Conservation (phyloP, 2,888 invertebrate genomes). For the Myopa testacea region DNA sequence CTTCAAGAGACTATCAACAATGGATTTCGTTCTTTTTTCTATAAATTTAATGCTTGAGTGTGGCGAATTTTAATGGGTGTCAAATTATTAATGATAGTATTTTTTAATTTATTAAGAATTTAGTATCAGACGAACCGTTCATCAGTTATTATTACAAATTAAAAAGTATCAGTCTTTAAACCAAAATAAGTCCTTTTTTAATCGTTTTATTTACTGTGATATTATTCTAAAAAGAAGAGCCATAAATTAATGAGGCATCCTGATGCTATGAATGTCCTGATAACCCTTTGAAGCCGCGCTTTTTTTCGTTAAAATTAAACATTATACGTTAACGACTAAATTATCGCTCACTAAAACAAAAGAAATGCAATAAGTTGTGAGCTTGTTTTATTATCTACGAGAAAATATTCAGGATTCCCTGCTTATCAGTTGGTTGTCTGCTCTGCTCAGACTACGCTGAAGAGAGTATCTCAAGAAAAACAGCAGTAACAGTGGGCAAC, state of each 20-base stretch:
- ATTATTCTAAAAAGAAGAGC: not conserved
- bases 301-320: not conserved
- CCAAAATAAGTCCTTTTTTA: not conserved
- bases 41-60: constrained; percentile 56
- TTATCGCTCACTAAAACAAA: constrained; percentile 19
- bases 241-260: constrained; percentile 11
- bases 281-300: constrained; percentile 24
- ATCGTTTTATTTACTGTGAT: constrained; percentile 17
- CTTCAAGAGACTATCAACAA: constrained; percentile 57
- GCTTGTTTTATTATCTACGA: not conserved
- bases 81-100: constrained; percentile 59
- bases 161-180: not conserved
- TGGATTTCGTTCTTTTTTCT: constrained; percentile 43
- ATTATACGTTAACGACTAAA: not conserved
- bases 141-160: too few species aligned
- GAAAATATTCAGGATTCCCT: constrained; percentile 2
- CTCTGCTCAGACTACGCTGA: not conserved
- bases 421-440: constrained; percentile 22
- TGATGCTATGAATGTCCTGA: not conserved
- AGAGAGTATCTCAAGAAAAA: not conserved
- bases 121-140: not conserved
- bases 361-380: not conserved
- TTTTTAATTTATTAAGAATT: constrained; percentile 32
- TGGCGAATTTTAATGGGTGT: constrained; percentile 62
- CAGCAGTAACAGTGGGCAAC: constrained; percentile 9